These are phyloP conservation scores for Hirtodrosophila histrioides DNA, from an alignment of 2,888 invertebrate genomes.

Conservation along the genomic window DNA sequence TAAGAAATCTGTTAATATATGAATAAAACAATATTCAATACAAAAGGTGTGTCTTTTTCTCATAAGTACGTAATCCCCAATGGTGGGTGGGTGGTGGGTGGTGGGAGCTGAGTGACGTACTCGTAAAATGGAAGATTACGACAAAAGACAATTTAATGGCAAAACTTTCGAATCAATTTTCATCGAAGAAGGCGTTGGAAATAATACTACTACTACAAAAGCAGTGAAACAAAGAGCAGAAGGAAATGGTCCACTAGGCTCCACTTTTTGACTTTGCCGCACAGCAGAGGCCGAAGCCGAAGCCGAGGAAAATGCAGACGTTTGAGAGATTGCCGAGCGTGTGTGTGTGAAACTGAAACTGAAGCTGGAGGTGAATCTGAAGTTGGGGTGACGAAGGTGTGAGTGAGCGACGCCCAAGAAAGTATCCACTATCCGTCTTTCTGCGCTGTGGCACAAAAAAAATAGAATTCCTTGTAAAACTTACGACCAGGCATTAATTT, in stretches of 20 bases:
- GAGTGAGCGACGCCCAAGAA: conserved; percentile 50
- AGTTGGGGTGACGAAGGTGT: conserved; percentile 13
- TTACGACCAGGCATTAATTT: conserved; percentile 82
- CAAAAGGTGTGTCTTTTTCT: conserved; percentile 1
- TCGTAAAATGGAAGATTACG: conserved; percentile 57
- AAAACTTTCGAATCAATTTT: conserved; percentile 82
- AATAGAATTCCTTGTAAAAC: conserved; percentile 83
- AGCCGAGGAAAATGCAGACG: conserved; percentile 14
- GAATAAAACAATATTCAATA: conserved; percentile 62
- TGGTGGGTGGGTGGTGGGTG: not conserved
- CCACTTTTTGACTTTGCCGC: conserved; percentile 22
- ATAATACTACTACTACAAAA: conserved; percentile 33
- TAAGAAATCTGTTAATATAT: conserved; percentile 83
- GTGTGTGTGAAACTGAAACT: conserved; percentile 12
- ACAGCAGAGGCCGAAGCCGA: conserved; percentile 1
- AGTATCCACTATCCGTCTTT: conserved; percentile 70
- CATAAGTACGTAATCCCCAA: not conserved
- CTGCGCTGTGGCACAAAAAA: conserved; percentile 65
- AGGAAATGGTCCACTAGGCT: conserved; percentile 21
- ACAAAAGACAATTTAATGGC: conserved; percentile 78
- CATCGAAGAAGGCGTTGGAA: conserved; percentile 47
- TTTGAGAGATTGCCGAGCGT: conserved; percentile 50
- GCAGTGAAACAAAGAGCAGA: conserved; percentile 32
- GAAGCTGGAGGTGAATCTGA: conserved; percentile 1
- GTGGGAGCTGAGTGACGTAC: conserved; percentile 34